phyloP scores from a whole-genome alignment of 2,797 vertebrate species.

The Hoplostethus atlanticus region DNA sequence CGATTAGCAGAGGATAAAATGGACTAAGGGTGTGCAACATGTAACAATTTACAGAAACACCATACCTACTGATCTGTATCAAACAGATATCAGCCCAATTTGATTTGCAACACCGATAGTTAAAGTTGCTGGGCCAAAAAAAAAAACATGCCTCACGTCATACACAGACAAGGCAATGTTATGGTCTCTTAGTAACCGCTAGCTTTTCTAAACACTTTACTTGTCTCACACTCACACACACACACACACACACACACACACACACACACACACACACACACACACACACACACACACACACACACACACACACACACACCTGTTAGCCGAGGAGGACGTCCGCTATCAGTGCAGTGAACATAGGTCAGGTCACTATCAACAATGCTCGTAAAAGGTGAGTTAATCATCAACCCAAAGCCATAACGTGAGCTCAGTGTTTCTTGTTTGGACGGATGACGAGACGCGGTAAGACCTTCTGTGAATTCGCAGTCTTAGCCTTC shows the following conservation, averaged over 20 bases:
- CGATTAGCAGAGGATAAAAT: no score
- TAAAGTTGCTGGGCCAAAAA: no score
- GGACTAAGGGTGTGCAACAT: no score
- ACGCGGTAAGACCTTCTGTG: no score
- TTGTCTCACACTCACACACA: not conserved
- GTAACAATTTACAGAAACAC: not conserved
- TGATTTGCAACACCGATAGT: not conserved
- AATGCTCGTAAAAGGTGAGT: conserved; percentile 34
- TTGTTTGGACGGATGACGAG: conserved; percentile 25
- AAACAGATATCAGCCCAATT: not conserved
- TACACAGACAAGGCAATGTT: not conserved
- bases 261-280: not conserved
- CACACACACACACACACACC: no score
- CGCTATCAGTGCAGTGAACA: conserved; percentile 6
- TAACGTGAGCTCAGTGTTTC: conserved; percentile 6
- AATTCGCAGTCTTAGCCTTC: no score
- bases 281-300: no score
- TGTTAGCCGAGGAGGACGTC: not conserved
- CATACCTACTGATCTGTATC: not conserved
- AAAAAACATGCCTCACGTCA: no score
- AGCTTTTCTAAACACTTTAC: no score
- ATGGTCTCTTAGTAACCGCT: not conserved
- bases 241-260: not conserved
- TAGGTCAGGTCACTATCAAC: conserved; percentile 34
- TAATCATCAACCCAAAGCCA: conserved; percentile 47